These are phyloP conservation scores for Chelidonichthys spinosus DNA, from an alignment of 2,797 vertebrate genomes.

Conservation along the genomic window DNA sequence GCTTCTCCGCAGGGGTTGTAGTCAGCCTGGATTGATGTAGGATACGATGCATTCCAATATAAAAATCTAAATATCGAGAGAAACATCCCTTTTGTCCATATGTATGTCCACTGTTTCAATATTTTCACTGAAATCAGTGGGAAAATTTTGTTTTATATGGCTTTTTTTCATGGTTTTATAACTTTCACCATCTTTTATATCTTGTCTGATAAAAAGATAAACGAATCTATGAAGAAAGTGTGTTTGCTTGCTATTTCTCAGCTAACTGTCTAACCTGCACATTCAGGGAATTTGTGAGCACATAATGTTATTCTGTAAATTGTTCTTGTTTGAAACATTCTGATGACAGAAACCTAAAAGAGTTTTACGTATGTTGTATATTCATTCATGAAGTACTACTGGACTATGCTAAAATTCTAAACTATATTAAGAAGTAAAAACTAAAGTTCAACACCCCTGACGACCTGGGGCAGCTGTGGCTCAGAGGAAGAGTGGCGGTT, in stretches of 20 bases:
- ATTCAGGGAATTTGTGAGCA: not conserved
- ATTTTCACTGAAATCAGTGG: not conserved
- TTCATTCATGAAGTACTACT: too few species aligned
- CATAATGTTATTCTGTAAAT: not conserved
- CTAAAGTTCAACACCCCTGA: too few species aligned
- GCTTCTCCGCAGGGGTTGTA: slow-evolving; percentile 6
- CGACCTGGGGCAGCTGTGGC: too few species aligned
- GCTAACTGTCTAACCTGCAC: not conserved
- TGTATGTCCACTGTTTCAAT: not conserved
- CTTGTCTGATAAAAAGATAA: not conserved
- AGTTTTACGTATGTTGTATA: too few species aligned
- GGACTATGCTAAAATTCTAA: too few species aligned
- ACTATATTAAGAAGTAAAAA: too few species aligned
- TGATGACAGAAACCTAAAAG: too few species aligned
- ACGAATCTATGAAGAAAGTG: not conserved
- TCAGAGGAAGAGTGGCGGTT: too few species aligned
- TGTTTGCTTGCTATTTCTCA: not conserved
- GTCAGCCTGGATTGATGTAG: slow-evolving; percentile 7
- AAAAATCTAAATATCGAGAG: not conserved
- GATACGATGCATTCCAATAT: not conserved
- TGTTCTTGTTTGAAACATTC: not conserved
- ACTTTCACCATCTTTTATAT: not conserved
- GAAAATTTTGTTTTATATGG: not conserved
- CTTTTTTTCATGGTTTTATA: not conserved
- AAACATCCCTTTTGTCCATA: not conserved